Evolutionary conservation across 2,113 vertebrate genomes (phyloP).

Genomic region (Porphyrio hochstetteri): DNA sequence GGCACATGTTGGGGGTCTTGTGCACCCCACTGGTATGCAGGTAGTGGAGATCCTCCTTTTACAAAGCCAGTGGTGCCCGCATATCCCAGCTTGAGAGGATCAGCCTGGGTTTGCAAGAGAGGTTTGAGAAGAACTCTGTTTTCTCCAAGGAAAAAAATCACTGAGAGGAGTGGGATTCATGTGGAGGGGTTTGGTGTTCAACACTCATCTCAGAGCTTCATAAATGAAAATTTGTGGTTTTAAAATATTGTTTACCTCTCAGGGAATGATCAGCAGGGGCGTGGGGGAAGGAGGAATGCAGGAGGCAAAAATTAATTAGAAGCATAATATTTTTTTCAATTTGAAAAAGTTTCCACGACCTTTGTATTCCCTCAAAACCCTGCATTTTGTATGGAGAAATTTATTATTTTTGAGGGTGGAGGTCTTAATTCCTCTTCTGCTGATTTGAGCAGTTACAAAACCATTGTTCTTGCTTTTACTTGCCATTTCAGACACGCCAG

Average conservation of each 20-base stretch:
- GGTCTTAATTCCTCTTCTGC: not conserved
- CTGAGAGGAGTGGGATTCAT: not conserved
- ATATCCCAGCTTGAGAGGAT: not conserved
- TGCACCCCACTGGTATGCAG: fast-evolving
- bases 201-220: not conserved
- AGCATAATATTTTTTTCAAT: not conserved
- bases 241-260: not conserved
- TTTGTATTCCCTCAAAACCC: not conserved
- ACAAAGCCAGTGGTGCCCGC: not conserved
- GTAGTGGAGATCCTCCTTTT: not conserved
- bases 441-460: not conserved
- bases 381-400: not conserved
- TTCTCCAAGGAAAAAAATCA: not conserved
- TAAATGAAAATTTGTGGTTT: not conserved
- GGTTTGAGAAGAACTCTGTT: not conserved
- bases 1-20: fast-evolving
- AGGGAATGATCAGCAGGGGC: not conserved
- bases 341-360: not conserved
- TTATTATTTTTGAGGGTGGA: too few relatives aligned
- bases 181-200: not conserved
- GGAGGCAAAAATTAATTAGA: not conserved
- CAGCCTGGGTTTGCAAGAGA: not conserved
- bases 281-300: not conserved
- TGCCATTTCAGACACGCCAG: slow-evolving; percentile 73
- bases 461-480: not conserved